Base-by-base conservation (phyloP, 2,797 vertebrate genomes). In the Gymnodraco acuticeps region DNA sequence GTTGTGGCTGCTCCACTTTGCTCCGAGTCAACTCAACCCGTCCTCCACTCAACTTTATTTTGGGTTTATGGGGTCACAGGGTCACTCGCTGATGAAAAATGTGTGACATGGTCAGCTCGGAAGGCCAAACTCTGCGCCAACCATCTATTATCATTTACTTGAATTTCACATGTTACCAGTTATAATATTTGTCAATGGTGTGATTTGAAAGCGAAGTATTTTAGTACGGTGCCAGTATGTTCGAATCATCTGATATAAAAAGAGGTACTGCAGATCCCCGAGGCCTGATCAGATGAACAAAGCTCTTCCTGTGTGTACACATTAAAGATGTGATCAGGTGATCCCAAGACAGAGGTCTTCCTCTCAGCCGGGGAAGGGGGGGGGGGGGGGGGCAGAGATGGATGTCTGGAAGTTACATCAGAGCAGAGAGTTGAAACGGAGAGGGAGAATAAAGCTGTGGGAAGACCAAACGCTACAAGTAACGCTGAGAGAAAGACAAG, bases 321-420 rank as follows among this genome's bases (percentile, higher is more conserved):
- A 63, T 53, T 53, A 56, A 74, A 85, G 83, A 86, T 81, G 70
- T 2, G 46, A 87, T 88, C 90, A 86, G 81, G 80, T 84, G 87
- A 89, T 88, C 63, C 43, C 56, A 60, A 61, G 62, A 52, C 38
- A 0, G 76, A 65, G 80, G 66, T 23, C 69, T 64, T 61, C 70
- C 51, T 59, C 75, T 41, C 19, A 5, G 23, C 50, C 65, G 72
- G 42, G 48, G 50, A 62, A 50, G 46, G 47, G 53, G 23, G 52
- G 19, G 47, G 53, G 23, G 52, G 19, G 52, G 23, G 62, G 80
- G 80, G 81, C 75, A 86, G 73, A 85, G 73, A 82, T 67, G 58
- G 62, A 76, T 85, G 79, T 73, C 77, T 85, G 69, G 51, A 77
- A 79, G 62, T 77, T 62, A 71, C 61, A 72, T 86, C 77, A 81